Percentiles rank a stretch among this genome's conserved stretches.
Evolutionary conservation across 2,888 invertebrate genomes (phyloP).

Genomic region (Cyrtodaria siliqua): DNA sequence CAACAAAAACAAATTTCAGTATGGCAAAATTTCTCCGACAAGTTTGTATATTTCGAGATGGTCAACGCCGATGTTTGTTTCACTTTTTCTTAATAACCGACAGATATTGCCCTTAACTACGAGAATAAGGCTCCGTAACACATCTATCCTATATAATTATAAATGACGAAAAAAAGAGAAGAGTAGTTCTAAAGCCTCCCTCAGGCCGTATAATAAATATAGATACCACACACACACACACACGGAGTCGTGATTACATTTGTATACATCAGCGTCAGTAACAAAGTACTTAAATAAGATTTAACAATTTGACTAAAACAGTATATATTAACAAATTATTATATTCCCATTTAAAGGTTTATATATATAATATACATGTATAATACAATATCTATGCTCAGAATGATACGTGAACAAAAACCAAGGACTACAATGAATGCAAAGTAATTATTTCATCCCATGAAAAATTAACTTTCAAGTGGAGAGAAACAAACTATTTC

Average conservation of each 20-base stretch:
- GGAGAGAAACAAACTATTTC: slow-evolving; percentile 41
- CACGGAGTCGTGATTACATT: slow-evolving; percentile 51
- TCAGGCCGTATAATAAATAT: slow-evolving; percentile 25
- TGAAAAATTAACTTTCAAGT: slow-evolving; percentile 41
- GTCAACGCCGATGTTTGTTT: too few relatives aligned
- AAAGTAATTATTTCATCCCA: slow-evolving; percentile 38
- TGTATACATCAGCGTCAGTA: slow-evolving; percentile 59
- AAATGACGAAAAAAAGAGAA: too few relatives aligned
- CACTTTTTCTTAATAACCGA: too few relatives aligned
- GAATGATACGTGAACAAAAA: slow-evolving; percentile 54
- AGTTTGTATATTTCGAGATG: too few relatives aligned
- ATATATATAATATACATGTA: slow-evolving; percentile 65
- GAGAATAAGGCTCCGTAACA: too few relatives aligned
- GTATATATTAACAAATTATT: slow-evolving; percentile 69
- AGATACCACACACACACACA: slow-evolving; percentile 47
- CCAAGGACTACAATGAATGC: slow-evolving; percentile 47
- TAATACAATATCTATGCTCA: slow-evolving; percentile 71
- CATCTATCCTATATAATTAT: too few relatives aligned
- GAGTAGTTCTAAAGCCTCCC: not conserved
- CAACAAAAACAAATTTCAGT: too few relatives aligned
- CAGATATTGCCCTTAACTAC: too few relatives aligned
- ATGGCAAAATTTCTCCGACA: too few relatives aligned
- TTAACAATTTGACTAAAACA: slow-evolving; percentile 75
- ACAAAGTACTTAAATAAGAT: slow-evolving; percentile 77
- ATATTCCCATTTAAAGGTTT: slow-evolving; percentile 57